Conservation (phyloP, 2,113 vertebrate species). For the Taxidea taxus region DNA sequence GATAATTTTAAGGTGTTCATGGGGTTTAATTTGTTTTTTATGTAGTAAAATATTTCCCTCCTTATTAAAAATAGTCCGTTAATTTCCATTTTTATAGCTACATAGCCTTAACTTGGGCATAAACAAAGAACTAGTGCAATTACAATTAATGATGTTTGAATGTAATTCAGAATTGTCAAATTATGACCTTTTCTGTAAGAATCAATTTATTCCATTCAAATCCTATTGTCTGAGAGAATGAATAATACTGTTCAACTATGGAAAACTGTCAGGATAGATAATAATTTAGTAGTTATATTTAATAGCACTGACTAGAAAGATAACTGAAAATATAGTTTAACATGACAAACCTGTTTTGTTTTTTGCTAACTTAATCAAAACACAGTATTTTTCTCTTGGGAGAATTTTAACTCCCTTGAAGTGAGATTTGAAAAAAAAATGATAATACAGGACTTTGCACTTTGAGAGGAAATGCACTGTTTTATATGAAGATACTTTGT, state of each 20-base stretch:
- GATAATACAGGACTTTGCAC: background rate
- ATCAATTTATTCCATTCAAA: background rate
- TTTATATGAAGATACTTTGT: background rate
- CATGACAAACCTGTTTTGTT: background rate
- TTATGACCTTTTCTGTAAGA: background rate
- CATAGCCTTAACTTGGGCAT: background rate
- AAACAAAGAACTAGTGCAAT: background rate
- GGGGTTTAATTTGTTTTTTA: background rate
- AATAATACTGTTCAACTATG: constrained; percentile 2
- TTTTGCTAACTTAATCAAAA: constrained; percentile 51
- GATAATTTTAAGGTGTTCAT: background rate
- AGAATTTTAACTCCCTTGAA: background rate
- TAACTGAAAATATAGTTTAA: background rate
- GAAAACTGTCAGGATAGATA: constrained; percentile 3
- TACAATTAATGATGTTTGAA: constrained; percentile 24
- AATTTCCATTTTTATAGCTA: background rate
- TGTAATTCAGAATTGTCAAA: constrained; percentile 31
- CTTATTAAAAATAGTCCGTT: background rate
- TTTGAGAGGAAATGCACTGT: background rate
- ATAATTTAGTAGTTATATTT: constrained; percentile 5
- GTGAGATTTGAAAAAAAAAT: background rate
- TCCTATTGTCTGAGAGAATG: background rate
- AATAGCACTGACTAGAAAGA: constrained; percentile 14
- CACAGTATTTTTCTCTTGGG: background rate
- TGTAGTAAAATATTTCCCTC: constrained; percentile 10